These are phyloP conservation scores for Nebria ingens DNA, from an alignment of 1,140 invertebrate genomes.

Conservation along the genomic window DNA sequence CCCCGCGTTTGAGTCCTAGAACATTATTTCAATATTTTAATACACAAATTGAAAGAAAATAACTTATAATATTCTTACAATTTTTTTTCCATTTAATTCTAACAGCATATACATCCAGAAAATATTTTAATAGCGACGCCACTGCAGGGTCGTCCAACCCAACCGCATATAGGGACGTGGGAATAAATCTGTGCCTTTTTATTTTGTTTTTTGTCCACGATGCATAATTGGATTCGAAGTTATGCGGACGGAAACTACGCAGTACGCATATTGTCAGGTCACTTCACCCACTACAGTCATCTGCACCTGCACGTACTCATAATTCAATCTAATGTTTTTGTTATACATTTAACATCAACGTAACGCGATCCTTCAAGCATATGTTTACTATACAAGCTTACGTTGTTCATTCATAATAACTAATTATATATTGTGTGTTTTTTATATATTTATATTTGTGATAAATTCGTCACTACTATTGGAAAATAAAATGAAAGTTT, in stretches of 20 bases:
- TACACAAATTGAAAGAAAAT: not conserved
- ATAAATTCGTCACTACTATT: too few species aligned
- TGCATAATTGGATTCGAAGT: not conserved
- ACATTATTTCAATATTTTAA: not conserved
- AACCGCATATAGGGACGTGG: not conserved
- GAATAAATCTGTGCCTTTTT: not conserved
- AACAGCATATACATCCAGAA: not conserved
- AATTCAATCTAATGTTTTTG: too few species aligned
- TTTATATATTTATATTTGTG: not conserved
- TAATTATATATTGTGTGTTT: not conserved
- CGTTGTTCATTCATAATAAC: not conserved
- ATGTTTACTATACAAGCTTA: not conserved
- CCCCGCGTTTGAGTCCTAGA: not conserved
- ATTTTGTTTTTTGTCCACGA: not conserved
- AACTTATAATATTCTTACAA: not conserved
- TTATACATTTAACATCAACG: not conserved
- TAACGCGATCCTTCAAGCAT: not conserved
- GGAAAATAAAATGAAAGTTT: too few species aligned
- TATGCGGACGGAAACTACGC: not conserved
- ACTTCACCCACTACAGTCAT: not conserved
- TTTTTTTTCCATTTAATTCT: not conserved
- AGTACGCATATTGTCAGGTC: not conserved
- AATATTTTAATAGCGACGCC: not conserved
- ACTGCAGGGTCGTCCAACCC: not conserved
- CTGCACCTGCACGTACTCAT: too few species aligned